A percentile compares a stretch with the other conserved stretches of the same genome.
Conservation (phyloP, 92 coral and sea anemone species). For the Blastomussa wellsi region DNA sequence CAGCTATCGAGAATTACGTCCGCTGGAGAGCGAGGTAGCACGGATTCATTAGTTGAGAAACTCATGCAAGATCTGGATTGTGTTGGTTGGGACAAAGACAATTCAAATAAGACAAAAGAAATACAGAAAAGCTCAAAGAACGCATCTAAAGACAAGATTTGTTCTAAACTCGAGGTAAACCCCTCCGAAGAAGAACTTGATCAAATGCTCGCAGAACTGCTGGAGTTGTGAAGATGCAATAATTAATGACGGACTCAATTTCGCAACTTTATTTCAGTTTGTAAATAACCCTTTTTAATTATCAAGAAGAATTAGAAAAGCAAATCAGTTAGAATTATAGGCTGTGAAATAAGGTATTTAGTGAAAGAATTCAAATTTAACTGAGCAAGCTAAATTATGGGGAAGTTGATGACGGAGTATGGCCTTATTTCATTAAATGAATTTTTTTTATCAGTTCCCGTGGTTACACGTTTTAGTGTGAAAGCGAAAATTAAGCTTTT, state of each 20-base stretch:
- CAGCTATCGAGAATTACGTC: conserved; percentile 7
- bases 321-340: neutral
- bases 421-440: neutral
- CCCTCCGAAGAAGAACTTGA: conserved; percentile 36
- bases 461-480: neutral
- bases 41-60: conserved; percentile 27
- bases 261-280: neutral
- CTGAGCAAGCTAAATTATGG: neutral
- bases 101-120: neutral
- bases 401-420: neutral
- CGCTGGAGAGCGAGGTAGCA: conserved; percentile 15
- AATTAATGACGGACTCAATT: neutral
- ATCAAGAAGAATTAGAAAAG: neutral
- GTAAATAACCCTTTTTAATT: neutral
- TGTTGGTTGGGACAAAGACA: neutral
- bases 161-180: conserved; percentile 18
- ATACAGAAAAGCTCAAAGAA: neutral
- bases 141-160: neutral
- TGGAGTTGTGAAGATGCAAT: conserved; percentile 4
- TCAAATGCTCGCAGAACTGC: conserved; percentile 34
- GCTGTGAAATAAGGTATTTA: neutral
- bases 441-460: neutral
- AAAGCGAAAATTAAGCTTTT: neutral
- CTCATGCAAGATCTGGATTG: conserved; percentile 27
- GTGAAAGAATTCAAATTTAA: neutral